A percentile compares a stretch with the other conserved stretches of the same genome.
Conservation (phyloP, 2,797 vertebrate species). For the Dermochelys coriacea region DNA sequence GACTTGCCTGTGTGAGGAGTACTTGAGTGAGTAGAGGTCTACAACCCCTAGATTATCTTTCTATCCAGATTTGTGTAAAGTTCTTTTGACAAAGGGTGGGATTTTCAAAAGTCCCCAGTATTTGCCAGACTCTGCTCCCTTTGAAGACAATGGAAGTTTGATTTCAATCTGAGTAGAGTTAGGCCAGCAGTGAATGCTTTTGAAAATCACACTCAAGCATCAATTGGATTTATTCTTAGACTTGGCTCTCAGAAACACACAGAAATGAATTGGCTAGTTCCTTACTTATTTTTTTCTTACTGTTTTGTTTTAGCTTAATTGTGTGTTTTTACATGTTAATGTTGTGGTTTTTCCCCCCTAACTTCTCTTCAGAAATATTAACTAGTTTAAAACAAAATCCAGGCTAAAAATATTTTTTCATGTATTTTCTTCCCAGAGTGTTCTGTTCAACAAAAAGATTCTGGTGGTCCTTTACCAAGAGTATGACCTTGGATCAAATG, state of each 20-base stretch:
- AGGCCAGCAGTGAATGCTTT: not conserved
- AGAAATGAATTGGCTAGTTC: not conserved
- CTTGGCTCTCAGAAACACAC: not conserved
- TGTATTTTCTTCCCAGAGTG: not conserved
- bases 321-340: not conserved
- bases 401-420: not conserved
- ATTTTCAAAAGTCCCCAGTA: slow-evolving; percentile 6
- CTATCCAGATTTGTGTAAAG: not conserved
- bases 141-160: not conserved
- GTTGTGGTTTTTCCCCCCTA: accelerated
- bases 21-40: not conserved
- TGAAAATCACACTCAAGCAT: slow-evolving; percentile 4
- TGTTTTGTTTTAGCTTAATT: slow-evolving; percentile 2
- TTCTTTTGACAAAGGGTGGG: not conserved
- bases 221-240: not conserved
- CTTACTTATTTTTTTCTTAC: not conserved
- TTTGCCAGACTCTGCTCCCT: not conserved
- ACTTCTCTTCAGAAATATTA: not conserved
- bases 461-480: not conserved
- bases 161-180: not conserved
- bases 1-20: not conserved
- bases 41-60: not conserved
- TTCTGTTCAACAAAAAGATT: not conserved
- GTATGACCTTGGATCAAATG: not conserved
- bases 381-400: not conserved